Evolutionary conservation across 2,797 vertebrate genomes (phyloP).

Genomic region (Sus cebifrons): DNA sequence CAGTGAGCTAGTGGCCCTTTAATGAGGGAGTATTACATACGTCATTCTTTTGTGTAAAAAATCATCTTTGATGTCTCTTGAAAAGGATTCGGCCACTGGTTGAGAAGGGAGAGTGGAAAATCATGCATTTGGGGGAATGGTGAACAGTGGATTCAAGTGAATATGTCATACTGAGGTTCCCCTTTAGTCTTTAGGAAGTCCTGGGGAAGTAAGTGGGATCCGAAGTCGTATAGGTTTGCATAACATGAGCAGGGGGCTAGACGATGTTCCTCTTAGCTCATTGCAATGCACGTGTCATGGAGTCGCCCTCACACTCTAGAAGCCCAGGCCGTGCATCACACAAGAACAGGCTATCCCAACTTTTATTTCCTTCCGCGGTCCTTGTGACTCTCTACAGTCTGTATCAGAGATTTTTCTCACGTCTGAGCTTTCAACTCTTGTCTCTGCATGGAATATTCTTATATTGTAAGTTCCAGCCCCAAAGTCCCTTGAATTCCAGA

Average conservation of each 20-base stretch:
- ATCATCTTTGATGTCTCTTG: constrained; percentile 88
- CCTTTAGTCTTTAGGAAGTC: constrained; percentile 84
- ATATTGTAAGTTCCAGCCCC: background rate
- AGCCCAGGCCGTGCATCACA: background rate
- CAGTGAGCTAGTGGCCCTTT: constrained; percentile 87
- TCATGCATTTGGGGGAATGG: constrained; percentile 81
- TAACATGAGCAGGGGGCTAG: background rate
- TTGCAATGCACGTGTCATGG: background rate
- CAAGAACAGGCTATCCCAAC: background rate
- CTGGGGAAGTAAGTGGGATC: constrained; percentile 62
- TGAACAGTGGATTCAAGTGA: constrained; percentile 80
- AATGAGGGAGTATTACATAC: constrained; percentile 85
- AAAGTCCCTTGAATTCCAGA: background rate
- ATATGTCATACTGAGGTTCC: constrained; percentile 86
- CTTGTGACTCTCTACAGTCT: background rate
- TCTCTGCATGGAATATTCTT: background rate
- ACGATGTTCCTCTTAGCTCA: background rate
- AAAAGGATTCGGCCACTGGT: constrained; percentile 86
- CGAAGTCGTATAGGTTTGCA: background rate
- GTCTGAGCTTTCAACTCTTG: background rate
- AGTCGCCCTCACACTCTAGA: background rate
- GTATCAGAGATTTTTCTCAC: background rate
- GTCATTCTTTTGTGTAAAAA: constrained; percentile 88
- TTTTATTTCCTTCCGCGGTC: background rate
- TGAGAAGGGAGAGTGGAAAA: constrained; percentile 84